Evolutionary conservation across 2,113 vertebrate genomes (phyloP).

Genomic region (Semnopithecus entellus): DNA sequence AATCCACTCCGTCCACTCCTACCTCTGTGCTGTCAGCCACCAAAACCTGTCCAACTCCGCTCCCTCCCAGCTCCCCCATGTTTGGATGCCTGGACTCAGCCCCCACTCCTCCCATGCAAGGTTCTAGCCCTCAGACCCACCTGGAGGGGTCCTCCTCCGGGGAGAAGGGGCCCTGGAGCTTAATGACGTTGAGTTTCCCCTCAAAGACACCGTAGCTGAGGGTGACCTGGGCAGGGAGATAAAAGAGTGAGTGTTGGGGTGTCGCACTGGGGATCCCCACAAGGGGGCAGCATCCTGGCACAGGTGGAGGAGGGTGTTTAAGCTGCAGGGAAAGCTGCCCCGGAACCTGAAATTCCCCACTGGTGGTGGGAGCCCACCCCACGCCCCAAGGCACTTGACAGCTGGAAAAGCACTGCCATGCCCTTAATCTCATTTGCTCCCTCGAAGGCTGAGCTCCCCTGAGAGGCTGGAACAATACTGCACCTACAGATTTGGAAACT

Average conservation of each 20-base stretch:
- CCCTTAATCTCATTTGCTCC: not conserved
- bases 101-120: not conserved
- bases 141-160: constrained; percentile 91
- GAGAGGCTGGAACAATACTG: not conserved
- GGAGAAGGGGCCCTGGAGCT: constrained; percentile 89
- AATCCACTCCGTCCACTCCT: not conserved
- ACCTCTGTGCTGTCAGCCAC: not conserved
- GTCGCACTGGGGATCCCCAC: not conserved
- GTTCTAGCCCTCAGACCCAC: constrained; percentile 54
- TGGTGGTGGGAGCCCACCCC: fast-evolving
- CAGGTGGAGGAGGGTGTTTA: not conserved
- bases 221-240: constrained; percentile 87
- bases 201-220: constrained; percentile 94
- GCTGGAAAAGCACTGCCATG: not conserved
- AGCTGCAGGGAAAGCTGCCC: not conserved
- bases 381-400: fast-evolving
- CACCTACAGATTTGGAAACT: not conserved
- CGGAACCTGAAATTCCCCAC: fast-evolving
- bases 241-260: not conserved
- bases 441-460: not conserved
- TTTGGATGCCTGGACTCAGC: not conserved
- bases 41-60: not conserved
- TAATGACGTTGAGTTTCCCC: constrained; percentile 92
- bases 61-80: not conserved
- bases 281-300: not conserved